Percentiles rank a stretch among this genome's conserved stretches.
Evolutionary conservation across 2,888 invertebrate genomes (phyloP).

Genomic region (Cryptus armator): DNA sequence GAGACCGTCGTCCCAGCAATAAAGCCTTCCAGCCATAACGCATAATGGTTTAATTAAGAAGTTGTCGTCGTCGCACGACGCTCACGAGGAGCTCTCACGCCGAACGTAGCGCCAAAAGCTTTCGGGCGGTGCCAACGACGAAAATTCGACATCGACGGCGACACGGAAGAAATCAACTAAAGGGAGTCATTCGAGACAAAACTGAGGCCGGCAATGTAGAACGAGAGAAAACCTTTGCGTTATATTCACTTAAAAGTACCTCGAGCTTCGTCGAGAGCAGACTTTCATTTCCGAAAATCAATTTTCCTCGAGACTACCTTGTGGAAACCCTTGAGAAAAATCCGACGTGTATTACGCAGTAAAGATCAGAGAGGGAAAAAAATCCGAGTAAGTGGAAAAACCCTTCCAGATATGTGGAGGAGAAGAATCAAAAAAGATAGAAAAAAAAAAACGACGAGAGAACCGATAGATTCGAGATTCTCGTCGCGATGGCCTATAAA

Average conservation of each 20-base stretch:
- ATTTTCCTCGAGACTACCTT: constrained; percentile 39
- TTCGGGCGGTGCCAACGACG: constrained; percentile 3
- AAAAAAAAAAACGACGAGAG: constrained; percentile 21
- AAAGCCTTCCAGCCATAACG: constrained; percentile 80
- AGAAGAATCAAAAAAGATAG: not conserved
- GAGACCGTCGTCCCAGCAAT: constrained; percentile 74
- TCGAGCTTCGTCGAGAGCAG: not conserved
- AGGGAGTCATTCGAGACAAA: not conserved
- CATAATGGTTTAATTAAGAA: constrained; percentile 84
- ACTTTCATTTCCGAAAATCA: constrained; percentile 43
- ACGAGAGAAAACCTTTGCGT: not conserved
- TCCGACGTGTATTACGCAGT: constrained; percentile 23
- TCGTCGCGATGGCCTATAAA: constrained; percentile 64
- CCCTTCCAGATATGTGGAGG: constrained; percentile 16
- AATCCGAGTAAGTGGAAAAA: constrained; percentile 39
- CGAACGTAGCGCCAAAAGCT: constrained; percentile 16
- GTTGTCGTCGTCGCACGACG: constrained; percentile 74
- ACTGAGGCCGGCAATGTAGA: not conserved
- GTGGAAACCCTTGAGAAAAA: not conserved
- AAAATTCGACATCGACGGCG: constrained; percentile 14
- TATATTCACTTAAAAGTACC: constrained; percentile 13
- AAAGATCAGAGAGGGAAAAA: constrained; percentile 42
- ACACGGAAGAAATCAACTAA: constrained; percentile 44
- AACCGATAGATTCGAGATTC: constrained; percentile 59
- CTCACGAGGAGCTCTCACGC: constrained; percentile 39